Conservation (phyloP, 2,113 vertebrate genomes). For the Nycticebus coucang region DNA sequence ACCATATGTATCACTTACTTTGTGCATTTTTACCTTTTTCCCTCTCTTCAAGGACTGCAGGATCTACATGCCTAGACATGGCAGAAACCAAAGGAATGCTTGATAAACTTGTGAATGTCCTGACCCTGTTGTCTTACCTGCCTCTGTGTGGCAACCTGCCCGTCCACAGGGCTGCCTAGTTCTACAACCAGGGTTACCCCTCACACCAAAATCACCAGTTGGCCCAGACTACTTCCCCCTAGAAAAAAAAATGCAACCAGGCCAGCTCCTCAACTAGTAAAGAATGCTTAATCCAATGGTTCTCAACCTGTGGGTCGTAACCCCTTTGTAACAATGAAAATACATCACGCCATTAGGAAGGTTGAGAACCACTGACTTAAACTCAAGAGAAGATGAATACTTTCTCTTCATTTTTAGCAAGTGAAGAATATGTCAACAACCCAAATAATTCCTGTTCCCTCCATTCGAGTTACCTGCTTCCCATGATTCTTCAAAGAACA, state of each 20-base stretch:
- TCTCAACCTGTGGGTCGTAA: too few relatives aligned
- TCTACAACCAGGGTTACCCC: neutral
- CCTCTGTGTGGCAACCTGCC: neutral
- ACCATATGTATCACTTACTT: neutral
- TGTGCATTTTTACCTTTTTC: neutral
- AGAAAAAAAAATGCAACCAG: neutral
- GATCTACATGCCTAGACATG: neutral
- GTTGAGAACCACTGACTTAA: neutral
- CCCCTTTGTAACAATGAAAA: too few relatives aligned
- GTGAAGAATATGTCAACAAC: neutral
- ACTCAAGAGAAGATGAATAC: neutral
- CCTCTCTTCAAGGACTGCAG: neutral
- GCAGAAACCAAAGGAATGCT: neutral
- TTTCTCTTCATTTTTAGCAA: neutral
- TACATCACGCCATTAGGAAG: too few relatives aligned
- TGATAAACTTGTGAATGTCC: neutral
- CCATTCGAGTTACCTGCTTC: neutral
- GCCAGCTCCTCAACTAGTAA: neutral
- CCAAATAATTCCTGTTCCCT: neutral
- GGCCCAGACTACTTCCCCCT: neutral
- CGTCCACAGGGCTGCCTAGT: neutral
- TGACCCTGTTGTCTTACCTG: neutral
- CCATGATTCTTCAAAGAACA: neutral
- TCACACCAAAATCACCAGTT: neutral
- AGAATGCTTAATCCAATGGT: neutral